These are phyloP conservation scores for Eulacestoma nigropectus DNA, from an alignment of 2,113 vertebrate genomes.

Conservation along the genomic window DNA sequence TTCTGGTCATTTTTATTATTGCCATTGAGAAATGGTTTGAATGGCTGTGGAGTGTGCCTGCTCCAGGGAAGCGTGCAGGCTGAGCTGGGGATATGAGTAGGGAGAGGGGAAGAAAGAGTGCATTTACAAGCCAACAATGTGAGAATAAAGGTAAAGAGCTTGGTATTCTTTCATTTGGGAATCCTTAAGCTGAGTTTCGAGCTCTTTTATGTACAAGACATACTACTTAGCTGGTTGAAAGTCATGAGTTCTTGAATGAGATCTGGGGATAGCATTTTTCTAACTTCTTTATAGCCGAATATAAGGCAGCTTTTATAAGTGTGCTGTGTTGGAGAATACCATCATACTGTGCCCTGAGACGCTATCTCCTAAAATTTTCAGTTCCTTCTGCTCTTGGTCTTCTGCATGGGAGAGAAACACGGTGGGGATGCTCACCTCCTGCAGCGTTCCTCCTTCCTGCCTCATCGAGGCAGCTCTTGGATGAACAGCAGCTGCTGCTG, in stretches of 20 bases:
- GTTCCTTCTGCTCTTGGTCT: not conserved
- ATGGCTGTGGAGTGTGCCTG: not conserved
- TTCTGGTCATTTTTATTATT: conserved; percentile 28
- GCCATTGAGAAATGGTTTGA: not conserved
- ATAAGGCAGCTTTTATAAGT: not conserved
- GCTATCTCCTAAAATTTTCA: not conserved
- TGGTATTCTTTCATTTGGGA: not conserved
- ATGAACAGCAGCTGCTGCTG: not conserved
- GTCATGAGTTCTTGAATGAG: not conserved
- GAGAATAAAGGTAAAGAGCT: not conserved
- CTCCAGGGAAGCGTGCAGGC: not conserved
- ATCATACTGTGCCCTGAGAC: not conserved
- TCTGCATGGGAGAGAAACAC: not conserved
- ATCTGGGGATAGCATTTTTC: not conserved
- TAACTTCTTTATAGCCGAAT: not conserved
- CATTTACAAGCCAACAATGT: not conserved
- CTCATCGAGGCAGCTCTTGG: accelerated
- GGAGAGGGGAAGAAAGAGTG: not conserved
- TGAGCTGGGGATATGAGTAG: not conserved
- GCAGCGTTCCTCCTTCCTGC: not conserved
- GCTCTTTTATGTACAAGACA: not conserved
- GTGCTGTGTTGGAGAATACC: not conserved
- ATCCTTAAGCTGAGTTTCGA: not conserved
- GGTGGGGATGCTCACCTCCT: not conserved
- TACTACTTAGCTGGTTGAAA: not conserved